phyloP scores from a whole-genome alignment of 2,113 vertebrate species.

The Alethe castanea region DNA sequence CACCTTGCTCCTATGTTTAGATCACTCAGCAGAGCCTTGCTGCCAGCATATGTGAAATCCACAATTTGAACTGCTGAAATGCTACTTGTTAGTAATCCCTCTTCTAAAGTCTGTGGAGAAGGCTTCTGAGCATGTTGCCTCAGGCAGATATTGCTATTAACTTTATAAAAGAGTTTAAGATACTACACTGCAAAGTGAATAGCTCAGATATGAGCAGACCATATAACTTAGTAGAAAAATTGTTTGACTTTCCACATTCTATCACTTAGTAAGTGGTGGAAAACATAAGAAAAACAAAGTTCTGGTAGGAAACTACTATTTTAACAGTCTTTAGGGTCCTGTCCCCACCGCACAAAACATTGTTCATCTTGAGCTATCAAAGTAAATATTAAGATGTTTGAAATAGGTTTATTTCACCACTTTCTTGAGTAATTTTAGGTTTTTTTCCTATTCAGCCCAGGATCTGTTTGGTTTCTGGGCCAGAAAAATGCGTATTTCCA shows the following conservation, averaged over 20 bases:
- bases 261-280: neutral
- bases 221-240: neutral
- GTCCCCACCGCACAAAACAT: neutral
- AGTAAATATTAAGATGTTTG: neutral
- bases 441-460: neutral
- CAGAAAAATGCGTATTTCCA: fast-evolving
- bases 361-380: neutral
- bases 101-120: neutral
- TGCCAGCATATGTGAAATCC: neutral
- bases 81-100: neutral
- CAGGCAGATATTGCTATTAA: neutral
- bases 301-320: conserved; percentile 15
- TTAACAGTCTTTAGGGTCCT: neutral
- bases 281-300: neutral
- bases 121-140: neutral
- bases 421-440: neutral
- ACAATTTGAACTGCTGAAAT: neutral
- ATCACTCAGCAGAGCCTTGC: neutral
- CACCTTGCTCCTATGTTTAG: neutral
- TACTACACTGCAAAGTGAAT: neutral
- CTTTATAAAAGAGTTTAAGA: neutral
- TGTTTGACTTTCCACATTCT: neutral
- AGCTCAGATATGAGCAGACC: neutral
- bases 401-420: neutral
- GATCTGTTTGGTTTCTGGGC: neutral